Evolutionary conservation across 1,140 invertebrate genomes (phyloP), one percentile per base, ranked within the genome.

Genomic region (Platyura marginata): DNA sequence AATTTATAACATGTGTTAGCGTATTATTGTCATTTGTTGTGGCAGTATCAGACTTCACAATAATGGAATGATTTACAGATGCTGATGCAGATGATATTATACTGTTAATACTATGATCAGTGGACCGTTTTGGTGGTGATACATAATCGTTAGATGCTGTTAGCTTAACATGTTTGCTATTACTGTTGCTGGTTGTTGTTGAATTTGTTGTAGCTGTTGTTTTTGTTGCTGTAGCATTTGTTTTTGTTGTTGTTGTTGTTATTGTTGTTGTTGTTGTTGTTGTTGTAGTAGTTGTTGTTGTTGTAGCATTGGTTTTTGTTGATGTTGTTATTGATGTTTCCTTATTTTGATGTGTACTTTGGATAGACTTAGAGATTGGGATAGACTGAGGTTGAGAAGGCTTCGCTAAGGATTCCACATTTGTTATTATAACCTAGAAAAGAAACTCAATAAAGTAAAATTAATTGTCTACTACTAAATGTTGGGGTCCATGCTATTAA

Each of bases 21-120:
- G 32, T 16, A 20, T 11, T 21, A 21, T 21, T 19, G 5, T 6
- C 8, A 20, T 9, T 29, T 4, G 10, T 21, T 21, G 34, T 37
- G 13, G 34, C 5, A 37, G n/a, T 37, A 10, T 19, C 15, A 8
- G n/a, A 9, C 8, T n/a, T 22, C 6, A 20, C 22, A 41, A 4
- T 29, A 13, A 5, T 21, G 9, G 11, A 36, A 18, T 20, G 11
- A 42, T 20, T 40, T 11, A 35, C 21, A 18, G 44, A 22, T 41
- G 43, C 37, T 9, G 40, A 6, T n/a, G 41, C 18, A 21, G 42
- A 44, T 43, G 47, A 44, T 16, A 44, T 46, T 39, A 58, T 47
- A 22, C 44, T 59, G 36, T 53, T 48, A 11, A 55, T 50, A 34
- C 49, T 53, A 23, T 52, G 49, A 44, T 58, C 52, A 9, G 48